Evolutionary conservation across 2,113 vertebrate genomes (phyloP).

Genomic region (Myrmecophaga tridactyla): DNA sequence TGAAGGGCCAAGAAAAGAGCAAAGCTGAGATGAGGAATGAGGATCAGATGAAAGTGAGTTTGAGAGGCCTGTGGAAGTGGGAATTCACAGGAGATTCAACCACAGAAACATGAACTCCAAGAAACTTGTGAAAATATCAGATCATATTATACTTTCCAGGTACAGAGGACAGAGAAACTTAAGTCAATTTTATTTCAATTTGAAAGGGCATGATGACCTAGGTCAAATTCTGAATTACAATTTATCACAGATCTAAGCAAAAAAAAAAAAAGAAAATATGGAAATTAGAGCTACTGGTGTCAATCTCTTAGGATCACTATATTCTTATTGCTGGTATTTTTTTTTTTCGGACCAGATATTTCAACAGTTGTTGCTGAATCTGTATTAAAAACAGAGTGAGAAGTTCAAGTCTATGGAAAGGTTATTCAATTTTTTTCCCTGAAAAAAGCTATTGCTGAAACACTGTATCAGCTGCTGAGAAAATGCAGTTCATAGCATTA

Average conservation of each 20-base stretch:
- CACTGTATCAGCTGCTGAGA: background rate
- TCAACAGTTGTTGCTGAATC: background rate
- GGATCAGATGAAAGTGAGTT: background rate
- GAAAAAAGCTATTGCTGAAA: background rate
- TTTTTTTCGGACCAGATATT: background rate
- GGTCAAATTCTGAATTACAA: background rate
- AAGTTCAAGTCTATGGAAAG: background rate
- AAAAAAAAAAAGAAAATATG: background rate
- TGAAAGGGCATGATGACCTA: constrained; percentile 9
- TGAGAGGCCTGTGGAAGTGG: background rate
- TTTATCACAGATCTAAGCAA: background rate
- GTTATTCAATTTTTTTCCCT: background rate
- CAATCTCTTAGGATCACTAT: background rate
- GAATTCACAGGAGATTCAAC: background rate
- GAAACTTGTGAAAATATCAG: background rate
- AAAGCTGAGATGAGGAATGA: background rate
- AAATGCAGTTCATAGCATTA: background rate
- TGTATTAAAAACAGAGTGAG: background rate
- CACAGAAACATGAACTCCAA: background rate
- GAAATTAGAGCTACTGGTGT: background rate
- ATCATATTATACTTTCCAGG: background rate
- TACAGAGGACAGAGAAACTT: background rate
- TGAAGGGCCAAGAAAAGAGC: background rate
- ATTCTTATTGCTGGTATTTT: background rate
- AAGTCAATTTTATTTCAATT: constrained; percentile 26